Conservation (phyloP, 1,140 invertebrate species). For the Drosophila subobscura region DNA sequence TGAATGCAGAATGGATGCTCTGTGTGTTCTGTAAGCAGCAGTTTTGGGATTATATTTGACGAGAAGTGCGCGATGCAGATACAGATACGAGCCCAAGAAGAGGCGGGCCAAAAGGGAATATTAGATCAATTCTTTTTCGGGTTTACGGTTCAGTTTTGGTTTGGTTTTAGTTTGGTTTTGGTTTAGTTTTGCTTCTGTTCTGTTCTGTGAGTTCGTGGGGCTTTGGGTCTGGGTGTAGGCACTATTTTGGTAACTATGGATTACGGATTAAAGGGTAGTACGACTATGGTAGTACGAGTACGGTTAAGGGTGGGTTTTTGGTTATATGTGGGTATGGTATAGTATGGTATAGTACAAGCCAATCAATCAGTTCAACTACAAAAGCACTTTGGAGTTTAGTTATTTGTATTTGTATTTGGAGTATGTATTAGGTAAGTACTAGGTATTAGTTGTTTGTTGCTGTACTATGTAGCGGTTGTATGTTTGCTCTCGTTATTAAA, state of each 20-base stretch:
- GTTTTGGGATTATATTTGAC: conserved; percentile 10
- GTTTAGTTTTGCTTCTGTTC: not conserved
- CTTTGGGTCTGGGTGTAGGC: not conserved
- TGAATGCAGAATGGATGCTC: conserved; percentile 23
- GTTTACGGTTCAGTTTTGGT: not conserved
- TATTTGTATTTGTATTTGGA: conserved; percentile 46
- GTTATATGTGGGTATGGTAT: conserved; percentile 3
- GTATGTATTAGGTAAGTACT: conserved; percentile 7
- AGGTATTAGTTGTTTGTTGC: conserved; percentile 38
- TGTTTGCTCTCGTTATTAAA: conserved; percentile 24
- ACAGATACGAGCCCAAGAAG: not conserved
- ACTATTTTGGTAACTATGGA: conserved; percentile 24
- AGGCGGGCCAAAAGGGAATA: conserved; percentile 1
- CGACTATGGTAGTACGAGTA: too few relatives aligned
- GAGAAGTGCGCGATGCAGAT: not conserved
- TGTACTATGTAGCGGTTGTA: conserved; percentile 16
- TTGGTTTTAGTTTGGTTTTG: not conserved
- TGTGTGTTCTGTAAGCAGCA: conserved; percentile 41
- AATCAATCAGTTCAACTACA: conserved; percentile 77
- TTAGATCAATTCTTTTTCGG: too few relatives aligned
- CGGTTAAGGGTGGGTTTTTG: not conserved
- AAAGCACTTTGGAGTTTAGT: conserved; percentile 58
- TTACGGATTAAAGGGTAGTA: conserved; percentile 8
- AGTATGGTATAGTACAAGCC: conserved; percentile 54
- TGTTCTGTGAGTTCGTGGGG: not conserved